Conservation (phyloP, 2,113 vertebrate species). For the Nannospalax galili region DNA sequence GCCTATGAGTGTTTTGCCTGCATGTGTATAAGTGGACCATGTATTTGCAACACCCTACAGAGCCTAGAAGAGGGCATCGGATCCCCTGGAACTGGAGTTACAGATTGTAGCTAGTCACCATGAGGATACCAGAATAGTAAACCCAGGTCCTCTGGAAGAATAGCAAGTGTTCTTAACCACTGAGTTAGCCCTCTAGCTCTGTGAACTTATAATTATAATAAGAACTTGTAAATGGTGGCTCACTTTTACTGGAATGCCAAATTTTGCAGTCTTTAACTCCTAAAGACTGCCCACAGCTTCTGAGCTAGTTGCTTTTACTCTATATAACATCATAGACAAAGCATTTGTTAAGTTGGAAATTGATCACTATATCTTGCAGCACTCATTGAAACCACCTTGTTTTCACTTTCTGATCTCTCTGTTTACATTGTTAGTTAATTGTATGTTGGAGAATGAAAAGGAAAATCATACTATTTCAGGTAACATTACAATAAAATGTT, state of each 20-base stretch:
- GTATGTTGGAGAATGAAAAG: background rate
- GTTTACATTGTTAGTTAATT: background rate
- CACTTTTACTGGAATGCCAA: background rate
- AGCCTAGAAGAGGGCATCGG: no score
- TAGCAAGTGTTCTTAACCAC: no score
- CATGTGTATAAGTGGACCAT: no score
- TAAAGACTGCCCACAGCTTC: background rate
- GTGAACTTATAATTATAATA: background rate
- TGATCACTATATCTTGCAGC: background rate
- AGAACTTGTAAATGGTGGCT: background rate
- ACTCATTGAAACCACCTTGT: background rate
- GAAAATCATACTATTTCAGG: background rate
- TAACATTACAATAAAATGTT: background rate
- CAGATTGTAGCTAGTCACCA: no score
- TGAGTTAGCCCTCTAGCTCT: no score
- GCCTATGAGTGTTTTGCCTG: no score
- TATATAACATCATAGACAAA: background rate
- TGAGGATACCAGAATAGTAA: no score
- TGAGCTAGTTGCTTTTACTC: background rate
- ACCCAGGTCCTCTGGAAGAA: no score
- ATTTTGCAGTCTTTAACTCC: background rate
- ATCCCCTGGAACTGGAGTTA: no score
- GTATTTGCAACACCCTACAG: no score
- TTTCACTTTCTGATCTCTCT: background rate
- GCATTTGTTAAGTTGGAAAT: conserved; percentile 17